These are phyloP conservation scores for Melanotaenia parkinsoni DNA, from an alignment of 2,797 vertebrate species.

Conservation along the genomic window DNA sequence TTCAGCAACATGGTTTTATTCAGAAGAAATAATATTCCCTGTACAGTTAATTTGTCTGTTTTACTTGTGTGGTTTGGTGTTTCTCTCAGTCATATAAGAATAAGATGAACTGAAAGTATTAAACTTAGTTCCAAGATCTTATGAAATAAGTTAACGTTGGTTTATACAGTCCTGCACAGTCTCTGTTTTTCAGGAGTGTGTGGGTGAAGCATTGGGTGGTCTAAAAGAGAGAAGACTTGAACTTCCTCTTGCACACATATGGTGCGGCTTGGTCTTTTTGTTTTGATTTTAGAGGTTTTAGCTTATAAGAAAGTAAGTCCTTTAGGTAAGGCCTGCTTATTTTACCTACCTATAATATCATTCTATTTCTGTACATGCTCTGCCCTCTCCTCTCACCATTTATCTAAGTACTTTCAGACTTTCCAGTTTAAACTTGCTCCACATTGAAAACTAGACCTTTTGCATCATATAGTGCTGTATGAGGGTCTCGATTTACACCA, in stretches of 20 bases:
- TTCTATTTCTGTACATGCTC: conserved; percentile 74
- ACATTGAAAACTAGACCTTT: conserved; percentile 33
- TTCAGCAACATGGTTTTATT: conserved; percentile 30
- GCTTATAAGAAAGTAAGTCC: conserved; percentile 83
- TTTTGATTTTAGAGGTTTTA: conserved; percentile 85
- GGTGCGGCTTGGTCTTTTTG: conserved; percentile 83
- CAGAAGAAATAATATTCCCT: conserved; percentile 18
- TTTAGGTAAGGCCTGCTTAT: conserved; percentile 85
- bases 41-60: conserved; percentile 48
- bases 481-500: conserved; percentile 20
- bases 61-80: conserved; percentile 51
- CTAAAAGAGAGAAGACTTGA: conserved; percentile 71
- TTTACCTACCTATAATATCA: conserved; percentile 81
- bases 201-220: conserved; percentile 85
- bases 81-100: conserved; percentile 56
- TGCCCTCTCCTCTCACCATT: conserved; percentile 41
- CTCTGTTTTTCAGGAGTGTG: conserved; percentile 76
- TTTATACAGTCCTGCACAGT: conserved; percentile 63
- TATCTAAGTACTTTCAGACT: conserved; percentile 51
- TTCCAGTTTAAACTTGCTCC: conserved; percentile 40
- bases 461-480: conserved; percentile 29
- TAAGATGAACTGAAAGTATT: conserved; percentile 57
- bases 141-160: conserved; percentile 60
- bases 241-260: conserved; percentile 84
- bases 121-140: conserved; percentile 52